These are phyloP conservation scores for Stegophylla sp. DNA, from an alignment of 2,888 invertebrate genomes.

Conservation along the genomic window DNA sequence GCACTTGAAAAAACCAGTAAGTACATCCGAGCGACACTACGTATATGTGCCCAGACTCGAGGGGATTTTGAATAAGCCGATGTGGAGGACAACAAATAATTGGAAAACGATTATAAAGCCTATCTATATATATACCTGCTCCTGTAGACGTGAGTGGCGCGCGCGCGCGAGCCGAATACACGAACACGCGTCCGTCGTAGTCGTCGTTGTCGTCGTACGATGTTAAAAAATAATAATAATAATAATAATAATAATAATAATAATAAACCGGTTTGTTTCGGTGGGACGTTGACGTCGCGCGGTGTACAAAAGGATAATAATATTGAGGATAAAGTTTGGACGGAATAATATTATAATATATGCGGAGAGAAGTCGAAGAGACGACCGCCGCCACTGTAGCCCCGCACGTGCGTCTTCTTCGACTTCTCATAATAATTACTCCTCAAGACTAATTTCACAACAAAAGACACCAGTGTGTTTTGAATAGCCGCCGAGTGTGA, in stretches of 20 bases:
- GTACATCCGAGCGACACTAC: not conserved
- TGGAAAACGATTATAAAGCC: constrained; percentile 10
- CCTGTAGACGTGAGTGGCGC: constrained; percentile 43
- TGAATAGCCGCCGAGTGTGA: constrained; percentile 41
- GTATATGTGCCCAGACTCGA: not conserved
- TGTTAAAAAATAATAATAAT: too few relatives aligned
- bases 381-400: constrained; percentile 11
- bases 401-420: constrained; percentile 51
- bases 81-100: not conserved
- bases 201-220: not conserved
- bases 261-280: constrained; percentile 47
- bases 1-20: constrained; percentile 7
- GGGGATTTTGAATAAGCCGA: constrained; percentile 13
- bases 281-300: constrained; percentile 17
- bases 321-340: not conserved
- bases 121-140: not conserved
- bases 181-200: not conserved
- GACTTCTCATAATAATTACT: constrained; percentile 54
- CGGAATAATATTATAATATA: not conserved
- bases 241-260: too few relatives aligned
- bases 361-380: not conserved
- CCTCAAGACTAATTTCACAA: constrained; percentile 48
- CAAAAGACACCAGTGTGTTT: constrained; percentile 34
- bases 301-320: constrained; percentile 16
- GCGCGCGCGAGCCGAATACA: not conserved